phyloP scores from a whole-genome alignment of 2,113 vertebrate species.

The Eudyptes chrysolophus region DNA sequence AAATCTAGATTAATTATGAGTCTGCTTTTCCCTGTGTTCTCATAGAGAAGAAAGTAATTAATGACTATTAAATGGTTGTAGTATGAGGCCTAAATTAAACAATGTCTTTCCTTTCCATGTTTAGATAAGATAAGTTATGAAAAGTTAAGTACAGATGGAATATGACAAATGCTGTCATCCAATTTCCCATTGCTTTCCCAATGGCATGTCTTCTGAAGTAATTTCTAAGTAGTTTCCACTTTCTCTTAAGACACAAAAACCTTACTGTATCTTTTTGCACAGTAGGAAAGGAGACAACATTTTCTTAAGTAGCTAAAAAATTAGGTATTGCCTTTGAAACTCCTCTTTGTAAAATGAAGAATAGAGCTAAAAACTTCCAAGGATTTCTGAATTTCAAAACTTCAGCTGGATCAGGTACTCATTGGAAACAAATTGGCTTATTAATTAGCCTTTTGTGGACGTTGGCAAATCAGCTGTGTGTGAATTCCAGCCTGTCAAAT shows the following conservation, averaged over 20 bases:
- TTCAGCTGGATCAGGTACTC: neutral
- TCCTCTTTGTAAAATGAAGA: neutral
- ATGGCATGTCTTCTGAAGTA: neutral
- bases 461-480: constrained; percentile 15
- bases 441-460: neutral
- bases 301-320: neutral
- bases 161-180: constrained; percentile 24
- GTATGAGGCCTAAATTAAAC: constrained; percentile 29
- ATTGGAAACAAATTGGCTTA: neutral
- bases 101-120: constrained; percentile 6
- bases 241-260: neutral
- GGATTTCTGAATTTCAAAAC: neutral
- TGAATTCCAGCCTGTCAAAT: constrained; percentile 40
- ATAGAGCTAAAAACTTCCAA: neutral
- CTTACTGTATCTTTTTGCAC: neutral
- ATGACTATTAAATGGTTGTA: constrained; percentile 15
- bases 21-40: neutral
- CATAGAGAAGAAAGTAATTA: constrained; percentile 32
- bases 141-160: constrained; percentile 42
- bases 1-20: constrained; percentile 15
- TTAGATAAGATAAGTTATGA: constrained; percentile 51
- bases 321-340: neutral
- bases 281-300: neutral
- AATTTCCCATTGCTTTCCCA: constrained; percentile 11
- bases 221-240: neutral